Base-by-base conservation (phyloP, 2,113 vertebrate genomes). In the Daphoenositta chrysoptera region DNA sequence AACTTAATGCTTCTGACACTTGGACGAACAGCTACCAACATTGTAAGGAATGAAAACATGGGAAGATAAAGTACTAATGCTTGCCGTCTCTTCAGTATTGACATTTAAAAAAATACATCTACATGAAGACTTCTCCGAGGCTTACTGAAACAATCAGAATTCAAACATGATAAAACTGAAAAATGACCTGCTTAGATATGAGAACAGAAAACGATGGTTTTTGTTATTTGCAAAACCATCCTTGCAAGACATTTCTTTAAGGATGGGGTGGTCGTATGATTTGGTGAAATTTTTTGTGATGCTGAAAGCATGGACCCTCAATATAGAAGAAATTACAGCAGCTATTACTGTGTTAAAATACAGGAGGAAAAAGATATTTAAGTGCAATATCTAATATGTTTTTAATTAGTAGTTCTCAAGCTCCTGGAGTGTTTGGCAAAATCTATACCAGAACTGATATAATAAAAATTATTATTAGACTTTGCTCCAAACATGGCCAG, bases 11-110 rank as follows among this genome's bases (percentile, higher is more conserved):
- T 79, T 87, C 53, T 73, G 54, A 45, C 39, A 7, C 28, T 8
- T 10, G 11, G 15, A 24, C 50, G n/a, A 85, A 61, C 27, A 80
- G 40, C 47, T 35, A 73, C 1, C 1, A 76, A 57, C 10, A 40
- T 5, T 1, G 3, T 13, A 48, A 80, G 50, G 8, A 23, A 66
- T 6, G 6, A 69, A 78, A 78, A 70, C 6, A 39, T 8, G 18
- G 10, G 18, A n/a, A 69, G 61, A 51, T 33, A 48, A n/a, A 0
- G 0, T 19, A 18, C 5, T 37, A 6, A 15, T 7, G 10, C 64
- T 81, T 68, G 64, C 35, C 68, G n/a, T 56, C 24, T 51, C 40
- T 31, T 87, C 48, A 40, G 13, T 24, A 48, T 18, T 27, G 33
- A 54, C 37, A 33, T 40, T 75, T 48, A 0, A 37, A 83, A 85